phyloP scores from a whole-genome alignment of 2,797 vertebrate genomes.

The Chanos chanos region DNA sequence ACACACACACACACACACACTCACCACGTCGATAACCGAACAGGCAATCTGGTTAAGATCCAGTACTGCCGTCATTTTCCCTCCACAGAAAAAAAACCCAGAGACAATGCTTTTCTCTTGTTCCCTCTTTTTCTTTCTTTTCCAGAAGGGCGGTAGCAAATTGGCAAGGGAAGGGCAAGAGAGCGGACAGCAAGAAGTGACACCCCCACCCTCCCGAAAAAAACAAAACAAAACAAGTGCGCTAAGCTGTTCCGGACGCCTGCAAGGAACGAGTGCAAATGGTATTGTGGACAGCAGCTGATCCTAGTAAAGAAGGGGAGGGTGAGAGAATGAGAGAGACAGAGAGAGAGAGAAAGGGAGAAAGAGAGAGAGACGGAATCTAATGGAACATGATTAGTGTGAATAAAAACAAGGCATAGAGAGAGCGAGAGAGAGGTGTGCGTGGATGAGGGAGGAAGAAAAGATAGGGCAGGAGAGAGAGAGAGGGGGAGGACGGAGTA shows the following conservation, averaged over 20 bases:
- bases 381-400: not conserved
- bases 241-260: not conserved
- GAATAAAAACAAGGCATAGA: constrained; percentile 3
- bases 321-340: not conserved
- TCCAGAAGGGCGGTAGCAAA: constrained; percentile 22
- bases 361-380: not conserved
- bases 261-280: constrained; percentile 12
- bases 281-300: constrained; percentile 19
- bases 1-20: constrained; percentile 30
- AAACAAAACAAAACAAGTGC: not conserved
- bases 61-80: constrained; percentile 57
- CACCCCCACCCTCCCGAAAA: not conserved
- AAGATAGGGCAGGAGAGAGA: not conserved
- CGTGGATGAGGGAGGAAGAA: not conserved
- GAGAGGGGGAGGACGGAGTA: constrained; percentile 2
- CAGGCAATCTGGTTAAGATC: constrained; percentile 61
- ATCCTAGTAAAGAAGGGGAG: constrained; percentile 17
- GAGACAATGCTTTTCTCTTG: constrained; percentile 1
- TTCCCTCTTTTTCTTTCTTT: constrained; percentile 2
- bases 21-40: constrained; percentile 57
- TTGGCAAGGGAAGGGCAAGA: not conserved
- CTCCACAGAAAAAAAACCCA: constrained; percentile 10
- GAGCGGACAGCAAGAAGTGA: not conserved
- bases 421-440: not conserved
- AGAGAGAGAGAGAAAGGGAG: constrained; percentile 49